These are phyloP conservation scores for Triplophysa tibetana DNA, from an alignment of 2,113 vertebrate species.

Conservation along the genomic window DNA sequence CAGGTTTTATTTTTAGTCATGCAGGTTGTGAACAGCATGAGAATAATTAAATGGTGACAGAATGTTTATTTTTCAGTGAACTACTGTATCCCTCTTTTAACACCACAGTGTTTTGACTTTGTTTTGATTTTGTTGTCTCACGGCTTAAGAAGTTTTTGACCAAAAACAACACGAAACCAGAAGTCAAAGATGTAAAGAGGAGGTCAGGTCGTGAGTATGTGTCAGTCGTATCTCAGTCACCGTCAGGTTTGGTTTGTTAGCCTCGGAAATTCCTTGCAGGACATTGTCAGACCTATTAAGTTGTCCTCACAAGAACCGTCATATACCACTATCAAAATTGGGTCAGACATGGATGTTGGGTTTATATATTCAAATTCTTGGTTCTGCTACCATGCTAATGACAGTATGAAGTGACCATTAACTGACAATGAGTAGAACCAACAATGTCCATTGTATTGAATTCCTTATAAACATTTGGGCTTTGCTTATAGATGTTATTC, in stretches of 20 bases:
- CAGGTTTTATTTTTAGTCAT: slow-evolving; percentile 52
- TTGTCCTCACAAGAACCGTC: neutral
- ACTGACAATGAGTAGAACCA: neutral
- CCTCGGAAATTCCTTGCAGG: neutral
- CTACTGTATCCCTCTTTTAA: neutral
- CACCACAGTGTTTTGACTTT: neutral
- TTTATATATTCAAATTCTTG: neutral
- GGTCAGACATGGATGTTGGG: too few species aligned
- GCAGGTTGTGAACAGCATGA: neutral
- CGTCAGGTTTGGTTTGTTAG: slow-evolving; percentile 3
- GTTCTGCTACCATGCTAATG: neutral
- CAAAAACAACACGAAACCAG: neutral
- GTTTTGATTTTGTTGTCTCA: neutral
- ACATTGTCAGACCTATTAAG: neutral
- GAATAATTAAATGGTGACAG: too few species aligned
- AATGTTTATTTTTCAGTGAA: too few species aligned
- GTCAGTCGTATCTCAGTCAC: slow-evolving; percentile 8
- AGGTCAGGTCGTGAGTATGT: slow-evolving; percentile 15
- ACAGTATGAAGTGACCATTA: neutral
- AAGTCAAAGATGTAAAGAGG: slow-evolving; percentile 12
- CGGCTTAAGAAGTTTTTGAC: neutral
- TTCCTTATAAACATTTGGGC: neutral
- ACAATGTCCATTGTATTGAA: neutral
- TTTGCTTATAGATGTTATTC: neutral
- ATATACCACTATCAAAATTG: neutral